Base-by-base conservation (phyloP, 1,140 invertebrate genomes). In the Platorchestia sp. region DNA sequence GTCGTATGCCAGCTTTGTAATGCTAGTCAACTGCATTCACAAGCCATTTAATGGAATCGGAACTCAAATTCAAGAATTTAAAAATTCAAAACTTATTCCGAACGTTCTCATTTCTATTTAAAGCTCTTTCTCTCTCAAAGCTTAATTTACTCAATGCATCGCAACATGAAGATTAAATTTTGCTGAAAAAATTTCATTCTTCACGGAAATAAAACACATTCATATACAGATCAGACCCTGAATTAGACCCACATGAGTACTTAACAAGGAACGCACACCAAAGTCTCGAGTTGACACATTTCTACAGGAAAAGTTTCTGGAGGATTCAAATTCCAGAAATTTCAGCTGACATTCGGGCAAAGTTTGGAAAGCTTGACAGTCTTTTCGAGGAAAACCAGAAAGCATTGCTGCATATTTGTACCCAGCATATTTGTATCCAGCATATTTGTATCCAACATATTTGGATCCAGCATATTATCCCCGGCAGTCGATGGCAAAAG, bases 401-500 rank as follows among this genome's bases (percentile, higher is more conserved):
- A 42, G 14, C 36, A 14, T 89, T 10, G n/a, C 87, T 42, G n/a
- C 7, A 89, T 42, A 89, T 89, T 89, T 42, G 43, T 89, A 89
- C 36, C 36, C 36, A 16, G 14, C 53, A 16, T 75, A 75, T 75
- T 75, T 75, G 36, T 36, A 14, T 75, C 53, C 14, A 75, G 14
- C 36, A 36, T 75, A 14, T 16, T 75, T 75, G 53, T 36, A 75
- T 36, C 36, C 36, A 16, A 14, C 53, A 36, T 75, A 36, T 75
- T 75, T 75, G 14, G 53, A 36, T 89, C 87, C 87, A 41, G n/a
- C 87, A 89, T 89, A 44, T 42, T 89, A 89, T 89, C 87, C 87
- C 5, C 42, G 87, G 43, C 87, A 89, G 87, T 89, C 41, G 87
- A 89, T 89, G 87, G 87, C 43, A 89, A 89, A 89, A 89, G 87